Conservation (phyloP, 2,888 invertebrate genomes). For the Drepana falcataria region DNA sequence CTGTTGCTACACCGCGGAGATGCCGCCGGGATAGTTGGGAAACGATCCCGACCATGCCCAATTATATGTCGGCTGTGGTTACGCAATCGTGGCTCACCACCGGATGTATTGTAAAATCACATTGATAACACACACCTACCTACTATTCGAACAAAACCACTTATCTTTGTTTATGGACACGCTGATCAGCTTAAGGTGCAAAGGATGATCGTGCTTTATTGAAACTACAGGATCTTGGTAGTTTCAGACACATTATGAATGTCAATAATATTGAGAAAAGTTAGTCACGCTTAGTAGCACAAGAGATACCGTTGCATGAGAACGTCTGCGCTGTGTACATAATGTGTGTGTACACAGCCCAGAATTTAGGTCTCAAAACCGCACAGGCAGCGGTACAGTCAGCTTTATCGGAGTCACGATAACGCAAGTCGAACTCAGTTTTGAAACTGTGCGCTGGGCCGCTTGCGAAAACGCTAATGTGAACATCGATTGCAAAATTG, state of each 20-base stretch:
- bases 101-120: slow-evolving; percentile 53
- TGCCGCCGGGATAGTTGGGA: slow-evolving; percentile 76
- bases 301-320: slow-evolving; percentile 12
- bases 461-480: slow-evolving; percentile 79
- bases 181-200: slow-evolving; percentile 14
- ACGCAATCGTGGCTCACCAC: slow-evolving; percentile 43
- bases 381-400: slow-evolving; percentile 62
- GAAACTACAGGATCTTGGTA: background rate
- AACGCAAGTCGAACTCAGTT: slow-evolving; percentile 73
- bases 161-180: slow-evolving; percentile 16
- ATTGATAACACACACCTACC: slow-evolving; percentile 43
- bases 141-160: slow-evolving; percentile 15
- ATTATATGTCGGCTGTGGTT: slow-evolving; percentile 65
- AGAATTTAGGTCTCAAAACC: slow-evolving; percentile 71
- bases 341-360: slow-evolving; percentile 19
- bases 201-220: slow-evolving; percentile 9
- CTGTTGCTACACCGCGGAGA: slow-evolving; percentile 65
- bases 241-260: too few relatives aligned
- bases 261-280: too few relatives aligned
- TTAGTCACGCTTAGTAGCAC: too few relatives aligned
- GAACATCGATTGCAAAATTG: slow-evolving; percentile 78
- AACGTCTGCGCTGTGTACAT: slow-evolving; percentile 4
- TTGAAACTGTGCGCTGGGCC: slow-evolving; percentile 75
- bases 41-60: slow-evolving; percentile 73
- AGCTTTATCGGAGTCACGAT: slow-evolving; percentile 73